Evolutionary conservation across 1,140 invertebrate species (phyloP).

Genomic region (Paramacrobiotus metropolitanus): DNA sequence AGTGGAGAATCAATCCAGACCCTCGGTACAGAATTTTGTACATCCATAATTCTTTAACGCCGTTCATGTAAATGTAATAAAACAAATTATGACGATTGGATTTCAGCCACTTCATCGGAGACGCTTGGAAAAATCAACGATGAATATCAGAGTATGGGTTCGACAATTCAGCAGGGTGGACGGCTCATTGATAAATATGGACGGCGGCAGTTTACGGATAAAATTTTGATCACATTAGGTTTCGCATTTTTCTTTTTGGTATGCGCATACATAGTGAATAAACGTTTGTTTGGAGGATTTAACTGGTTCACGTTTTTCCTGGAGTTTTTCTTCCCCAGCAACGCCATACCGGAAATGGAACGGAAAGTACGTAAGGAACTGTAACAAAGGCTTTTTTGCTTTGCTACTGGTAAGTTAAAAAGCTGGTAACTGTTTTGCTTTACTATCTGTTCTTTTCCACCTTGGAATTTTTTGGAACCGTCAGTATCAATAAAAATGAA

Average conservation of each 20-base stretch:
- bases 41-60: constrained; percentile 4
- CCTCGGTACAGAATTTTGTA: constrained; percentile 30
- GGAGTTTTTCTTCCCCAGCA: neutral
- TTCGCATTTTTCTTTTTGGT: constrained; percentile 74
- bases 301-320: constrained; percentile 2
- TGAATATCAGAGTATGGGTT: constrained; percentile 58
- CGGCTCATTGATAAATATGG: constrained; percentile 81
- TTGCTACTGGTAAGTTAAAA: no score
- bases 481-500: no score
- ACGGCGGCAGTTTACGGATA: constrained; percentile 74
- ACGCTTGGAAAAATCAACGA: constrained; percentile 41
- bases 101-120: constrained; percentile 21
- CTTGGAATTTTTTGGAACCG: no score
- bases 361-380: no score
- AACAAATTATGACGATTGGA: neutral
- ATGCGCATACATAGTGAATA: constrained; percentile 70
- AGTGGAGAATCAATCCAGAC: constrained; percentile 58
- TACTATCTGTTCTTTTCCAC: no score
- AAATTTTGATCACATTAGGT: constrained; percentile 64
- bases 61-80: constrained; percentile 1
- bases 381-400: no score
- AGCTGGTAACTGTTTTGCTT: no score
- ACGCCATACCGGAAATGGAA: constrained; percentile 8
- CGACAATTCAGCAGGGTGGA: constrained; percentile 59
- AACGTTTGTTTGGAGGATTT: constrained; percentile 44